Evolutionary conservation across 2,797 vertebrate species (phyloP), one percentile per base, ranked within the genome.

Genomic region (Cichlasoma orientale): DNA sequence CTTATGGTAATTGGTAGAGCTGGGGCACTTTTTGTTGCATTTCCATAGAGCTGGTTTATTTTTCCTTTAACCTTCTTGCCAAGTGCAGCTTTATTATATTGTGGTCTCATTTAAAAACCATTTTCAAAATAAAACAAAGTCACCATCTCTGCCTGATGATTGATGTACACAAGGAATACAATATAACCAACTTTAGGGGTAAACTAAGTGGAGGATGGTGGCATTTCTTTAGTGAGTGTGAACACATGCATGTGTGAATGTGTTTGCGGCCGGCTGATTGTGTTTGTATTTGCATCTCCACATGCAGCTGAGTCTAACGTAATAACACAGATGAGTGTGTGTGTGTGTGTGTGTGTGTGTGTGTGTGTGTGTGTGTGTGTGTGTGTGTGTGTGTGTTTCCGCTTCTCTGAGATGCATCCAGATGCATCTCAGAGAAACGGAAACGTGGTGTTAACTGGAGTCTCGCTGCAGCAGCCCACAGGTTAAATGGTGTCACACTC

Each of bases 401-500:
- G 87, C 69, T 85, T 87, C 79, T 47, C 59, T 66, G 59, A 66
- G 59, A 44, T 63, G 5, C 71, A 86, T 90, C 84, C 89, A 90
- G 83, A 89, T 91, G 91, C 87, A 89, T 90, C 90, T 89, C 79
- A 89, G 81, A 7, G 86, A 90, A 90, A 91, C 92, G 92, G 93
- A 94, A 94, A 90, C 80, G 86, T 80, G 90, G 87, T 89, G 88
- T 93, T 92, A 94, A 92, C 82, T 85, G 72, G 83, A 92, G 89
- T 90, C 90, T 90, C 84, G 71, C 85, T 89, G 80, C 86, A 87
- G 87, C 56, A 47, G 89, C 88, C 80, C 61, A 84, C 79, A 74
- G 92, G 92, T 94, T 93, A 93, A 94, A 92, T 80, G 90, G 91
- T 90, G 90, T 93, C 90, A 92, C 82, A 88, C 74, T 94, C 90